Base-by-base conservation (phyloP, 2,888 invertebrate genomes). In the Periphyllus acericola region DNA sequence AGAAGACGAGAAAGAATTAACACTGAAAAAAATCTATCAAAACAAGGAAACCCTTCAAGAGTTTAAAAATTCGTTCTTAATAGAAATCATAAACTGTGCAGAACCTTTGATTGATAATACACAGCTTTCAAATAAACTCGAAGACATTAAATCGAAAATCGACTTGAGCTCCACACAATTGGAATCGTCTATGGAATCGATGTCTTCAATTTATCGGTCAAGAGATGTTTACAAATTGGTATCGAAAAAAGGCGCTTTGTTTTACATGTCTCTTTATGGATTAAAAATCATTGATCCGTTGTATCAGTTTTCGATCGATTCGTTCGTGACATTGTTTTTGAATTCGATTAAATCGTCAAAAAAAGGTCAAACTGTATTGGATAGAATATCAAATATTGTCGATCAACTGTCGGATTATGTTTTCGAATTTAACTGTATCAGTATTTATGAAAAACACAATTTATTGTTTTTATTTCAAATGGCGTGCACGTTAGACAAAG, bases 391-490 rank as follows among this genome's bases (percentile, higher is more conserved):
- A 55, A 87, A 87, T 81, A 81, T 87, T 40, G 60, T 74, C 40
- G 6, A 46, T 29, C 80, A 74, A 55, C 66, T 87, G 5, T 81
- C 74, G 25, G 66, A 87, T 40, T 17, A 66, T 32, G 36, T 87
- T 17, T 75, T 81, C 34, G 87, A 81, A 66, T 87, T 87, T 46
- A 87, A 74, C 34, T 74, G 60, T 19, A 66, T 87, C 52, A 66
- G 81, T 46, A 81, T 81, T 81, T 87, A 80, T 40, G 87, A 87
- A 87, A 87, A 87, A 75, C 97, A 98, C 92, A 98, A 98, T 91
- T 92, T 98, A 55, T 92, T 98, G 36, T 98, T 95, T 92, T 97
- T 98, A 0, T 96, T 98, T 92, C 97, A 97, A 94, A 97, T 98
- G 93, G 95, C 96, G 89, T 94, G 95, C 32, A 96, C 96, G 91